These are phyloP conservation scores for Orgyia antiqua DNA, from an alignment of 2,888 invertebrate genomes.

Conservation along the genomic window DNA sequence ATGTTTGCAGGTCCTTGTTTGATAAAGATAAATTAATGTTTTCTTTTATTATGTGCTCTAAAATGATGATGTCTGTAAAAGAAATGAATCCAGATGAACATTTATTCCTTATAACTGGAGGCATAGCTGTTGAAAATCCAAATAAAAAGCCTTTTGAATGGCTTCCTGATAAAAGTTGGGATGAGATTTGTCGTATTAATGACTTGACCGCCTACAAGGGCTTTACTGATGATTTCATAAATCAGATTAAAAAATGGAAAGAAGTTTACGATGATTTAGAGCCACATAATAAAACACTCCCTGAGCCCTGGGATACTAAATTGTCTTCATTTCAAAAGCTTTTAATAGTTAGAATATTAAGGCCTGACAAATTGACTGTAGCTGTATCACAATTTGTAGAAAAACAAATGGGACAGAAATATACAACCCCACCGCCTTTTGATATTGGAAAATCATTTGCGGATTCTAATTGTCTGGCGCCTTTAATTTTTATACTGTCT, in stretches of 20 bases:
- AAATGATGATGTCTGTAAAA: conserved; percentile 78
- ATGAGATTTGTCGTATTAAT: conserved; percentile 84
- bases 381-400: conserved; percentile 81
- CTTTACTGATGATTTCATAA: conserved; percentile 76
- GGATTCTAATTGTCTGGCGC: conserved; percentile 86
- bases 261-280: conserved; percentile 82
- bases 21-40: conserved; percentile 91
- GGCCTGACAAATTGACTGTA: conserved; percentile 85
- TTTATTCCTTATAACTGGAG: conserved; percentile 87
- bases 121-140: conserved; percentile 82
- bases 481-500: conserved; percentile 88
- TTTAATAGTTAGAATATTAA: conserved; percentile 82
- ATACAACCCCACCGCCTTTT: conserved; percentile 87
- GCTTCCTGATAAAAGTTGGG: conserved; percentile 87
- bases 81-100: conserved; percentile 80
- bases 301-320: conserved; percentile 80
- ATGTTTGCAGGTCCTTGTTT: conserved; percentile 90
- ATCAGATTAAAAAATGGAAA: conserved; percentile 78
- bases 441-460: conserved; percentile 86
- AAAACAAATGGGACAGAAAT: conserved; percentile 83
- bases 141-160: conserved; percentile 83
- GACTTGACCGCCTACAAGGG: conserved; percentile 75
- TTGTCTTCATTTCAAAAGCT: conserved; percentile 83
- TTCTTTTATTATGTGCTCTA: conserved; percentile 87
- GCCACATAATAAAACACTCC: conserved; percentile 81